A percentile compares a stretch with the other conserved stretches of the same genome.
These are phyloP conservation scores for Drosophila percnosoma DNA, from an alignment of 2,888 invertebrate genomes.

Conservation along the genomic window DNA sequence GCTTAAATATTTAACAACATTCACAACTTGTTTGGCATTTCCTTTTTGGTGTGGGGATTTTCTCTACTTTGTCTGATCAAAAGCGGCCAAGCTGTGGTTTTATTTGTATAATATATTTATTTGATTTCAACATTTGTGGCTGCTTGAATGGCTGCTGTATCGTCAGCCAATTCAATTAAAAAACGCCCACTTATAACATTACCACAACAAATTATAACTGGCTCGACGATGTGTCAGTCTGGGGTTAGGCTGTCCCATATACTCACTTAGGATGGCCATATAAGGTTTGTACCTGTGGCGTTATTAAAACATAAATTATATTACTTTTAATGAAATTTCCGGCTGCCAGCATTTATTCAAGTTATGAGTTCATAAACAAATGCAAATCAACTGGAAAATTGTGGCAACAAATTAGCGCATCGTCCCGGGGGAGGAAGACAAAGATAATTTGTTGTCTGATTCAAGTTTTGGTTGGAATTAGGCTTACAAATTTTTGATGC, in stretches of 20 bases:
- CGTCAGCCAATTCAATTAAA: constrained; percentile 69
- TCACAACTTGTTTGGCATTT: constrained; percentile 41
- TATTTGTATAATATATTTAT: constrained; percentile 55
- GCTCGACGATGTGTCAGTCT: constrained; percentile 59
- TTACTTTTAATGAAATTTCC: constrained; percentile 73
- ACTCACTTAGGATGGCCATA: constrained; percentile 40
- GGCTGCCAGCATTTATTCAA: constrained; percentile 47
- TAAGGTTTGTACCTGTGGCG: constrained; percentile 53
- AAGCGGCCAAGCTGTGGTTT: constrained; percentile 18
- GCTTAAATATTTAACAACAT: constrained; percentile 22
- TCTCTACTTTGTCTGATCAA: constrained; percentile 46
- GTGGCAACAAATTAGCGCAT: constrained; percentile 78
- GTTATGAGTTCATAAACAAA: constrained; percentile 79
- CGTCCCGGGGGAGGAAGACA: constrained; percentile 45
- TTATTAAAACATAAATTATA: constrained; percentile 79
- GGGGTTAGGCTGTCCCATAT: constrained; percentile 39
- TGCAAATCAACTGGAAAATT: constrained; percentile 74
- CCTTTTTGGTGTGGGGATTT: constrained; percentile 41
- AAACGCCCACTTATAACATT: constrained; percentile 71
- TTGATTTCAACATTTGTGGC: constrained; percentile 64
- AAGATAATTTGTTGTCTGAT: constrained; percentile 37
- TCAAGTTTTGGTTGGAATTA: constrained; percentile 41
- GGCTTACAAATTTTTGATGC: constrained; percentile 68
- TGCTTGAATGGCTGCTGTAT: constrained; percentile 27
- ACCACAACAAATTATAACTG: constrained; percentile 78